Evolutionary conservation across 2,888 invertebrate species (phyloP).

Genomic region (Pterostichus madidus): DNA sequence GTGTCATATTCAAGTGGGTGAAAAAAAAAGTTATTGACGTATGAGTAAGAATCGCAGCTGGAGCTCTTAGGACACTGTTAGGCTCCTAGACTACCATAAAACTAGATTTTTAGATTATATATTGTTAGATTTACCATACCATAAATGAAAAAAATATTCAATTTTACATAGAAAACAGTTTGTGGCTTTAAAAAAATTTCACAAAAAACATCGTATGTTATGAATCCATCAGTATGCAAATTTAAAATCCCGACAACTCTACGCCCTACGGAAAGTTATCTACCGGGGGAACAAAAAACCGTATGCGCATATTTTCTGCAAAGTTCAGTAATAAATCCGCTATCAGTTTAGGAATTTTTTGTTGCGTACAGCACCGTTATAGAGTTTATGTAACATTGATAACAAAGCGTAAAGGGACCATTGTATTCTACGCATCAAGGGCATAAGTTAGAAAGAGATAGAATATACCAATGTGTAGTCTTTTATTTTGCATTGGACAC

Average conservation of each 20-base stretch:
- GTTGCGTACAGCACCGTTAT: background rate
- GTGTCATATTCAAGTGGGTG: too few species aligned
- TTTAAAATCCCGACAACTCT: background rate
- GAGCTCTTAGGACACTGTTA: too few species aligned
- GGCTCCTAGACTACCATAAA: too few species aligned
- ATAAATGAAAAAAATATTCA: too few species aligned
- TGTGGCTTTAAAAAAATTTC: too few species aligned
- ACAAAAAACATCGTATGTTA: too few species aligned
- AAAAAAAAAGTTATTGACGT: too few species aligned
- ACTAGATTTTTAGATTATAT: too few species aligned
- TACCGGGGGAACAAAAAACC: background rate
- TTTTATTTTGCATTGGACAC: constrained; percentile 22
- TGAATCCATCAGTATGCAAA: background rate
- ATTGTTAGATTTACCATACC: too few species aligned
- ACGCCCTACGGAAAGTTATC: background rate
- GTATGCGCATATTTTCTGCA: background rate
- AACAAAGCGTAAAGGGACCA: background rate
- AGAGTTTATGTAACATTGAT: background rate
- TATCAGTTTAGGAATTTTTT: constrained; percentile 2
- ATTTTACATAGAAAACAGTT: too few species aligned
- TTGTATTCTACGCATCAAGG: background rate
- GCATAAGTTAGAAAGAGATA: background rate
- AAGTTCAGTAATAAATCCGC: constrained; percentile 7
- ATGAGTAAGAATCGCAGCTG: too few species aligned
- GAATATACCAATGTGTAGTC: background rate